A percentile compares a stretch with the other conserved stretches of the same genome.
phyloP scores from a whole-genome alignment of 2,888 invertebrate species.

The Aphodius sticticus region DNA sequence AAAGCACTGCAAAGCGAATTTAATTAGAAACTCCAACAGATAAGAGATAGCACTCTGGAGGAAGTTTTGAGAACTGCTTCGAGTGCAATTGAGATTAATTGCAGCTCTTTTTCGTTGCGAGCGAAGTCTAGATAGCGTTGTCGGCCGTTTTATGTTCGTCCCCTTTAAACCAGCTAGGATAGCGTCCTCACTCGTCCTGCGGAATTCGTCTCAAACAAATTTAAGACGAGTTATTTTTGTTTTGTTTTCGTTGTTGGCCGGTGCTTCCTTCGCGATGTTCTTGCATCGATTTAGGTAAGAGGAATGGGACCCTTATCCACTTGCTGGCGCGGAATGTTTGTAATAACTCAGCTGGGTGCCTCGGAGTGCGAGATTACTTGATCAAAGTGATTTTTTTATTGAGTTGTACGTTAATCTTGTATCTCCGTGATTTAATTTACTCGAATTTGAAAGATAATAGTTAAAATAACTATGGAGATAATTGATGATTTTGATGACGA shows the following conservation, averaged over 20 bases:
- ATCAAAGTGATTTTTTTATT: background rate
- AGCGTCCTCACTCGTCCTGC: background rate
- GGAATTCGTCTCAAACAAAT: background rate
- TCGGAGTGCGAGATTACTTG: background rate
- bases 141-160: background rate
- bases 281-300: background rate
- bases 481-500: too few relatives aligned
- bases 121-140: background rate
- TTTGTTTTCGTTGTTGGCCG: background rate
- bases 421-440: background rate
- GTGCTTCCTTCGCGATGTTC: background rate
- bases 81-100: background rate
- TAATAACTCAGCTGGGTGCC: background rate
- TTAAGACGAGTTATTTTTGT: background rate
- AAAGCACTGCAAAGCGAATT: background rate
- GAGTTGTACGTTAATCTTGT: background rate
- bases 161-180: background rate
- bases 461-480: too few relatives aligned
- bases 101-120: background rate
- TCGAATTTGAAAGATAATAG: background rate
- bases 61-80: background rate
- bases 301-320: background rate
- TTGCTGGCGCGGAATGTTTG: background rate
- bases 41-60: background rate
- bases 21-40: background rate